These are phyloP conservation scores for Urophycis tenuis DNA, from an alignment of 2,797 vertebrate species.

Conservation along the genomic window DNA sequence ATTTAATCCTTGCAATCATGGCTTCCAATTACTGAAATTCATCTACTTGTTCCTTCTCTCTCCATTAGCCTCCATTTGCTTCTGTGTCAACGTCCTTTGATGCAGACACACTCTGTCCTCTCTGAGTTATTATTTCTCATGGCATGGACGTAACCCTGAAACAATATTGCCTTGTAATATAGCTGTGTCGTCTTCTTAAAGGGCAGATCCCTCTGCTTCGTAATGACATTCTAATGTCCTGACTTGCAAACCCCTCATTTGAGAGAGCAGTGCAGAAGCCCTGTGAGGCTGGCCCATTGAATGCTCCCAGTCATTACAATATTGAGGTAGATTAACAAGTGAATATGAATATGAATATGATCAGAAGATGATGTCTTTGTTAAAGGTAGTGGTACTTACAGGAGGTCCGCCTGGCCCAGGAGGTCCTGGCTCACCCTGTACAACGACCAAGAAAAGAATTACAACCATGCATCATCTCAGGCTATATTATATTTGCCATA, in stretches of 20 bases:
- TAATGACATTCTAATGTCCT: neutral
- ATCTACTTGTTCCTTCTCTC: neutral
- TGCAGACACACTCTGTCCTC: too few relatives aligned
- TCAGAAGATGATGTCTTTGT: neutral
- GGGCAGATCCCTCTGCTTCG: neutral
- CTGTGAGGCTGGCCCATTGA: neutral
- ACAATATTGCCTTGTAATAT: neutral
- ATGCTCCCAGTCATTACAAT: neutral
- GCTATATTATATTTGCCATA: neutral
- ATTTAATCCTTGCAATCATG: neutral
- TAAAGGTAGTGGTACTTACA: slow-evolving; percentile 74
- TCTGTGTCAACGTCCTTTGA: too few relatives aligned
- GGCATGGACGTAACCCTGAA: too few relatives aligned
- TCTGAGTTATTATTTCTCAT: too few relatives aligned
- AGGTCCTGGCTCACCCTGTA: slow-evolving; percentile 83
- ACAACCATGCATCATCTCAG: neutral
- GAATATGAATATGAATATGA: neutral
- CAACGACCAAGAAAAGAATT: slow-evolving; percentile 12
- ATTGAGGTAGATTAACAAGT: neutral
- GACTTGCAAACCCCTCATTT: too few relatives aligned
- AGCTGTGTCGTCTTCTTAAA: neutral
- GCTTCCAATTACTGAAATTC: neutral
- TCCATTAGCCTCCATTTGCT: slow-evolving; percentile 14
- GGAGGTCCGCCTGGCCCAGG: slow-evolving; percentile 82
- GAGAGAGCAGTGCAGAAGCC: too few relatives aligned